Evolutionary conservation across 2,888 invertebrate genomes (phyloP).

Genomic region (Drosophila picticornis): DNA sequence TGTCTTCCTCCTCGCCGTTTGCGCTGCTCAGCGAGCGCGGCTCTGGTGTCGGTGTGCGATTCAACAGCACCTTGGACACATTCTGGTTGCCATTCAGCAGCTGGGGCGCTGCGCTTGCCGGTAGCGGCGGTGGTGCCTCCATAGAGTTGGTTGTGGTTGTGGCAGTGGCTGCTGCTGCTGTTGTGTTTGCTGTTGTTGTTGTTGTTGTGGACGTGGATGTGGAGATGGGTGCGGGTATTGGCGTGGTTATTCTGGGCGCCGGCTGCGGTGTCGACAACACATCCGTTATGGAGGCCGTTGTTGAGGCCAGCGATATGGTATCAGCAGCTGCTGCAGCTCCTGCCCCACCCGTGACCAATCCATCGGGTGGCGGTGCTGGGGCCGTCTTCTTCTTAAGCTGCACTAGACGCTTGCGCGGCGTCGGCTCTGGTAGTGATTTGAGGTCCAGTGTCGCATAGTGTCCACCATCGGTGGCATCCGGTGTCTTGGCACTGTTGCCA

Average conservation of each 20-base stretch:
- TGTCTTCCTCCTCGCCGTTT: slow-evolving; percentile 57
- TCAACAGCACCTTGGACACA: slow-evolving; percentile 82
- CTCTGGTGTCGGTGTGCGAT: slow-evolving; percentile 83
- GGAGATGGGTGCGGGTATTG: neutral
- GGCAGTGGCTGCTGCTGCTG: neutral
- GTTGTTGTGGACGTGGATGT: neutral
- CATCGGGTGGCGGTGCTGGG: slow-evolving; percentile 81
- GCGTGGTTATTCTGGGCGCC: slow-evolving; percentile 70
- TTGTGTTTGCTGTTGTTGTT: neutral
- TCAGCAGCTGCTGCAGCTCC: slow-evolving; percentile 43
- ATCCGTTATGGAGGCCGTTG: slow-evolving; percentile 60
- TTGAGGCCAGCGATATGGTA: slow-evolving; percentile 68
- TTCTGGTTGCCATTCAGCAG: slow-evolving; percentile 56
- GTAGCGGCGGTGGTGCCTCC: slow-evolving; percentile 34
- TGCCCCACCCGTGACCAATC: neutral
- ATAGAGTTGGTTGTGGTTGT: neutral
- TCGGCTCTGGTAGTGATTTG: slow-evolving; percentile 81
- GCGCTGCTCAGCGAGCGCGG: slow-evolving; percentile 72
- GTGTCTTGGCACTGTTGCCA: slow-evolving; percentile 72
- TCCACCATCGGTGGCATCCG: slow-evolving; percentile 42
- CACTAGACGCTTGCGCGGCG: slow-evolving; percentile 81
- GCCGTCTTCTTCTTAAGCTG: slow-evolving; percentile 79
- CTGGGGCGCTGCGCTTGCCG: slow-evolving; percentile 27
- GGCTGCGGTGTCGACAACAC: slow-evolving; percentile 70
- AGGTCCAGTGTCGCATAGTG: slow-evolving; percentile 71